phyloP scores from a whole-genome alignment of 2,113 vertebrate species.

The Hydrochoerus hydrochaeris region DNA sequence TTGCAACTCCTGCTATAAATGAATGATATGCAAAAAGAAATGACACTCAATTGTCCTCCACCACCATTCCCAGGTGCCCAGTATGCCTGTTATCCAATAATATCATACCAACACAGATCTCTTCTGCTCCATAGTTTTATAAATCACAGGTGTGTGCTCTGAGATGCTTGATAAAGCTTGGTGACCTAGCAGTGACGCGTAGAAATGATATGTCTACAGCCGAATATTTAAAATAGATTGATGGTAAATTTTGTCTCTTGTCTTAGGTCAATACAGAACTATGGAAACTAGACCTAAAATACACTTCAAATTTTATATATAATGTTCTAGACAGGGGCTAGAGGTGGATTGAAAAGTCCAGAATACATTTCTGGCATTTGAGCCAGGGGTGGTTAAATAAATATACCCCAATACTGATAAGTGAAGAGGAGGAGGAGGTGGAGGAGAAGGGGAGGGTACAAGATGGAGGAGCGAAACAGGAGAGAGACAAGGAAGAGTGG shows the following conservation, averaged over 20 bases:
- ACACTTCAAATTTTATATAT: not conserved
- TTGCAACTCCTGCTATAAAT: not conserved
- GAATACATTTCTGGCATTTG: not conserved
- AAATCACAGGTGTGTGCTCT: not conserved
- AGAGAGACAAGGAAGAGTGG: fast-evolving
- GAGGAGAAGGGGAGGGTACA: not conserved
- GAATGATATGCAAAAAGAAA: not conserved
- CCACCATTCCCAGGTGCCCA: not conserved
- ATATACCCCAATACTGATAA: not conserved
- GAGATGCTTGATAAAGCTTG: not conserved
- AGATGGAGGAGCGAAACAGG: not conserved
- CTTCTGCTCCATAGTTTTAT: not conserved
- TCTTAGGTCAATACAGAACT: not conserved
- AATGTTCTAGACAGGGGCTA: not conserved
- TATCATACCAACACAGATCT: not conserved
- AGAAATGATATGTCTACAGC: not conserved
- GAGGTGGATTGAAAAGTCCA: not conserved
- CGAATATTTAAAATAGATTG: not conserved
- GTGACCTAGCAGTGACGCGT: not conserved
- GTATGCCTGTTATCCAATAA: not conserved
- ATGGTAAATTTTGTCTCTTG: not conserved
- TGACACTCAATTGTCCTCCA: not conserved
- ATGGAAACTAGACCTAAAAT: constrained; percentile 1
- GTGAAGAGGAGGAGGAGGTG: not conserved
- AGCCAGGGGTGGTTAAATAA: not conserved